Evolutionary conservation across 2,888 invertebrate genomes (phyloP), one percentile per base, ranked within the genome.

Genomic region (Macaria notata): DNA sequence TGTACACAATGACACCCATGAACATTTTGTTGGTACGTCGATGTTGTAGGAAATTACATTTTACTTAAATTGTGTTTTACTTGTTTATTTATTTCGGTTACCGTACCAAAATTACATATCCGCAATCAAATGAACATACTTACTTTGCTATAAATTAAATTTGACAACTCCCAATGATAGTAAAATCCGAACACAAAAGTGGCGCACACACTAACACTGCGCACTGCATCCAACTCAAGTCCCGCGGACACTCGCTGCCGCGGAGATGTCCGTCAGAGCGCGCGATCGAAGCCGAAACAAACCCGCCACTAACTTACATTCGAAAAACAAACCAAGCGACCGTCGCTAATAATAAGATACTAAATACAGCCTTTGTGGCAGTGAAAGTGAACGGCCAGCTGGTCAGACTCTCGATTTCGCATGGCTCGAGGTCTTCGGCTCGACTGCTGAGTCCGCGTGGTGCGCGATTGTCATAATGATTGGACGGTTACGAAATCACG

Each of bases 351-450:
- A 78, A 76, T 76, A 77, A 79, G 76, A 79, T 76, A 81, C 71
- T 72, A 76, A 77, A 72, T 72, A 65, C 63, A 54, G 69, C 69
- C 70, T 76, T 74, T 77, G 76, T 76, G 63, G 70, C 67, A 79
- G 83, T 82, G 83, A 84, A 84, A 83, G 83, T 80, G 81, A 79
- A 75, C 72, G 80, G 70, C 65, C 66, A 68, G 63, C 65, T 54
- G 69, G 75, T 69, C 71, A 59, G 73, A 80, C 79, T 79, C 80
- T 81, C 81, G 81, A 82, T 85, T 84, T 86, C 81, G 81, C 79
- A 79, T 70, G 72, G 66, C 71, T 68, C 76, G 77, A 77, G 76
- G 77, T 75, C 75, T 48, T 69, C 69, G 64, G 52, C 51, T 56
- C 63, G 62, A 61, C 69, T 65, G 70, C 57, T 65, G 53, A 59